These are phyloP conservation scores for Coremacera marginata DNA, from an alignment of 2,888 invertebrate species.

Conservation along the genomic window DNA sequence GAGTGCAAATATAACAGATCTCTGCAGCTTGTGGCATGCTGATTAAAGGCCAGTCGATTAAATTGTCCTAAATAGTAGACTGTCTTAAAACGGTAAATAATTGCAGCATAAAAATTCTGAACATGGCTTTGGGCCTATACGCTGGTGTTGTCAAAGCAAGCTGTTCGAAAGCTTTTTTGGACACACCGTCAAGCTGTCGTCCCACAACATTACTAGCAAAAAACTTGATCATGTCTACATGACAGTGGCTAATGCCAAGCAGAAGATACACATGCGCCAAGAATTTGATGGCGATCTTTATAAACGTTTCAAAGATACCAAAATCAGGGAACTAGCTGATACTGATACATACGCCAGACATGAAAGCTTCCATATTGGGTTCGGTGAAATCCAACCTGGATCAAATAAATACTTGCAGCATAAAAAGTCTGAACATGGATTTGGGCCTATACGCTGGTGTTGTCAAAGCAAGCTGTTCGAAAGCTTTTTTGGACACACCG, in stretches of 20 bases:
- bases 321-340: conserved; percentile 78
- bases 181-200: conserved; percentile 81
- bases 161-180: conserved; percentile 81
- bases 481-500: conserved; percentile 81
- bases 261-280: conserved; percentile 84
- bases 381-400: conserved; percentile 81
- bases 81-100: not conserved
- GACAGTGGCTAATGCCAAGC: conserved; percentile 81
- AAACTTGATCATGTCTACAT: conserved; percentile 87
- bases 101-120: too few species aligned
- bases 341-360: conserved; percentile 77
- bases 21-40: conserved; percentile 75
- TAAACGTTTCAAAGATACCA: conserved; percentile 79
- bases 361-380: conserved; percentile 80
- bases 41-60: conserved; percentile 64
- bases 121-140: too few species aligned
- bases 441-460: conserved; percentile 92
- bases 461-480: conserved; percentile 80
- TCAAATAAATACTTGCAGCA: conserved; percentile 54
- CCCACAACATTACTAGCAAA: conserved; percentile 81
- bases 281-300: conserved; percentile 95
- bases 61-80: too few species aligned
- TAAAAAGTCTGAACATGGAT: conserved; percentile 84
- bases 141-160: too few species aligned
- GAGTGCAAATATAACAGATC: conserved; percentile 85